A percentile compares a stretch with the other conserved stretches of the same genome.
Conservation (phyloP, 2,797 vertebrate genomes). For the Ceryle rudis region DNA sequence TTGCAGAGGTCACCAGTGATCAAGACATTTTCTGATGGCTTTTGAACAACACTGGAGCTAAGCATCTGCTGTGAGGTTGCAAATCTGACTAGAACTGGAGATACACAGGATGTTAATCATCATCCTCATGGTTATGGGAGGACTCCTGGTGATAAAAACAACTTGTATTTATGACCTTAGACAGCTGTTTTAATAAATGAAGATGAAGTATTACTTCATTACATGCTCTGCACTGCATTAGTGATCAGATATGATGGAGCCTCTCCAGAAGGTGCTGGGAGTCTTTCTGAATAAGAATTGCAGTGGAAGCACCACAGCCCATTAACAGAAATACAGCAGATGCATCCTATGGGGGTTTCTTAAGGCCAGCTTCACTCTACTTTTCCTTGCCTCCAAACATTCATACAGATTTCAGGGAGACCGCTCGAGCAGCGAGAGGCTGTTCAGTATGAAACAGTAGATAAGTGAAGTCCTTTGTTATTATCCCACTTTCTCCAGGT, state of each 20-base stretch:
- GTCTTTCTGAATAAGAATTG: background rate
- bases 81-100: background rate
- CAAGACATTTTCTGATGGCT: constrained; percentile 23
- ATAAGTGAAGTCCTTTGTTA: background rate
- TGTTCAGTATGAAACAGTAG: background rate
- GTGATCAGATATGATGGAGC: background rate
- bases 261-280: background rate
- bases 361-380: background rate
- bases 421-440: background rate
- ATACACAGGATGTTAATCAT: background rate
- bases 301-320: background rate
- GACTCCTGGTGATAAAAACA: constrained; percentile 26
- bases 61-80: background rate
- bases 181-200: constrained; percentile 31
- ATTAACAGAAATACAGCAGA: background rate
- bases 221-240: background rate
- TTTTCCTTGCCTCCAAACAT: background rate
- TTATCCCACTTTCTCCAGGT: background rate
- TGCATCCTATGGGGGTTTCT: background rate
- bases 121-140: background rate
- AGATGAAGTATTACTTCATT: constrained; percentile 9
- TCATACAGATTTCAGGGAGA: background rate
- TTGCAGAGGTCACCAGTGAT: constrained; percentile 30
- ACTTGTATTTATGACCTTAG: background rate
- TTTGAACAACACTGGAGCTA: constrained; percentile 20